Evolutionary conservation across 2,113 vertebrate genomes (phyloP), one percentile per base, ranked within the genome.

Genomic region (Pollachius pollachius): DNA sequence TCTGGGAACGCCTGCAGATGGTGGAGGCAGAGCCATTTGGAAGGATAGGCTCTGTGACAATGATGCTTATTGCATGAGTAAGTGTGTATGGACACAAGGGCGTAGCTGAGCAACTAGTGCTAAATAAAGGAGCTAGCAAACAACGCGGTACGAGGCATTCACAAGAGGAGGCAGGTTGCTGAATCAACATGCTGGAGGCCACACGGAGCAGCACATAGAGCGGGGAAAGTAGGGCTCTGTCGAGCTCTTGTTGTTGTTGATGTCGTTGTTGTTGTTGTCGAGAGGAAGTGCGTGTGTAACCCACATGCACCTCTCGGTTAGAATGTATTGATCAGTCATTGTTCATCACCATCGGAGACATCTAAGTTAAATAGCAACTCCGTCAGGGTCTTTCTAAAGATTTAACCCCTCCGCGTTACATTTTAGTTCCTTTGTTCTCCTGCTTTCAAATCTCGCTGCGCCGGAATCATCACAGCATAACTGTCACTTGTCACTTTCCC

Each of bases 401-500:
- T 74, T 87, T 87, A 86, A 90, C 86, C 88, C 83, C 75, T 79
- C 62, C 59, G 62, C 67, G 11, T 79, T 30, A 74, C 62, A 62
- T 81, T 73, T 71, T 11, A 19, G 34, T 68, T 1, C 70, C 90
- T 91, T 91, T 89, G 86, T 86, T 89, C 86, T 87, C 78, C 37
- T 6, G 62, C 71, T 82, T 81, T 88, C 84, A 88, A 87, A 88
- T 89, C 87, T 81, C 70, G 65, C 78, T 70, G 52, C 68, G 84
- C 81, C 67, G 66, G 82, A 84, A 82, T 79, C 68, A 70, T 80
- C 80, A 85, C 83, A 84, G 80, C 87, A 48, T 86, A 89, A 88
- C 87, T 90, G 91, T 90, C 90, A 90, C 89, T 87, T 90, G 90
- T 89, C 88, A 91, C 86, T 90, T 89, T 85, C 81, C 71, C 82